Evolutionary conservation across 2,113 vertebrate species (phyloP), one percentile per base, ranked within the genome.

Genomic region (Brachyistius frenatus): DNA sequence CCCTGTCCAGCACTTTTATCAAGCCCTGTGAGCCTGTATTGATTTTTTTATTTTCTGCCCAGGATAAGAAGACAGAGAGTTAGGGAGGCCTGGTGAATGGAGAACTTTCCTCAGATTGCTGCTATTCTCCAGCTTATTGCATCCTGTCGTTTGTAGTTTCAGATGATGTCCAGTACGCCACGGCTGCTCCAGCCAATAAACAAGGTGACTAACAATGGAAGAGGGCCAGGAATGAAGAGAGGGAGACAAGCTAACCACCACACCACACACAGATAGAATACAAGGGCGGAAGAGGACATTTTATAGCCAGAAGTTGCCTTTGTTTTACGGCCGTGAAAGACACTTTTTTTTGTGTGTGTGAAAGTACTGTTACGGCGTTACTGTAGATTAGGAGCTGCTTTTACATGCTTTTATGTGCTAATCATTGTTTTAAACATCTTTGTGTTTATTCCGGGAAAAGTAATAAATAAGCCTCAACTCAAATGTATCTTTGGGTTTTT

Each of bases 41-140:
- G 98, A 99, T 99, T 99, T 99, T 98, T 98, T 97, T 98, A 98
- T 99, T 99, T 99, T 98, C 97, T 98, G 92, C 96, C 95, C 95
- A 96, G 97, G 96, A 97, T 97, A 97, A 97, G 98, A 98, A 98
- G 98, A 99, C 97, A 98, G 98, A 97, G 97, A 97, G 97, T 97
- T 97, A 96, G 96, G 96, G 95, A 96, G 95, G 94, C 90, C 91
- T 94, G 96, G 96, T 95, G 97, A 97, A 97, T 97, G 97, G 97
- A 97, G 96, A 98, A 98, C 98, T 97, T 97, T 97, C 95, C 94
- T 95, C 94, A 96, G 97, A 98, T 97, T 97, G 97, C 95, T 95
- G 96, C 96, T 96, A 93, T 96, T 97, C 97, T 95, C 94, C 94
- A 95, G 95, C 95, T 98, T 98, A 99, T 98, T 98, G 97, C 96